These are phyloP conservation scores for Agrilus cyanescens DNA, from an alignment of 2,888 invertebrate species.

Conservation along the genomic window DNA sequence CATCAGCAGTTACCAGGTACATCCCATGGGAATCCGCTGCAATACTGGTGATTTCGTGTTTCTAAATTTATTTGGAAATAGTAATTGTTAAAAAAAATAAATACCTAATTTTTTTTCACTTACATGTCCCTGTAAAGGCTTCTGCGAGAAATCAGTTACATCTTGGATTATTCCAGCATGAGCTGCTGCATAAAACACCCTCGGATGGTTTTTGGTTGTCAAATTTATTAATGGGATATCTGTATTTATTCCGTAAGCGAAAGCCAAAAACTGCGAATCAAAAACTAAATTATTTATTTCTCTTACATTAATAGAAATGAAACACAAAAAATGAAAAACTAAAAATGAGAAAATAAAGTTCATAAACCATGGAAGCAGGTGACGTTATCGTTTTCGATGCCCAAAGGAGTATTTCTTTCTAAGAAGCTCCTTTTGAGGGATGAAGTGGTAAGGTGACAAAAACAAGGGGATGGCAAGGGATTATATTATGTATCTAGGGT, in stretches of 20 bases:
- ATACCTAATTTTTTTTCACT: slow-evolving; percentile 23
- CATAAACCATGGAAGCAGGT: too few relatives aligned
- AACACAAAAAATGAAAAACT: neutral
- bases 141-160: slow-evolving; percentile 46
- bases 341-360: neutral
- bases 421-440: too few relatives aligned
- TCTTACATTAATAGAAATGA: too few relatives aligned
- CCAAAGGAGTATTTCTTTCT: too few relatives aligned
- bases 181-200: slow-evolving; percentile 49
- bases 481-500: too few relatives aligned
- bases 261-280: slow-evolving; percentile 41
- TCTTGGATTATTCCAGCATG: slow-evolving; percentile 54
- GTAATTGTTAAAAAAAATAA: too few relatives aligned
- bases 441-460: too few relatives aligned
- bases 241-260: slow-evolving; percentile 53
- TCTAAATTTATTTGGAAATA: slow-evolving; percentile 29
- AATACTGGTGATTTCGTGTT: slow-evolving; percentile 39
- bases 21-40: slow-evolving; percentile 40
- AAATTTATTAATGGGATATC: slow-evolving; percentile 48
- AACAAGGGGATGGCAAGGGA: too few relatives aligned
- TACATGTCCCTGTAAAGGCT: slow-evolving; percentile 57
- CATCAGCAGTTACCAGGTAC: slow-evolving; percentile 49
- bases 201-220: slow-evolving; percentile 38
- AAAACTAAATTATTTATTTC: too few relatives aligned
- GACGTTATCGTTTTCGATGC: too few relatives aligned